phyloP scores from a whole-genome alignment of 1,140 invertebrate species.

The Ceratosolen fusciceps region DNA sequence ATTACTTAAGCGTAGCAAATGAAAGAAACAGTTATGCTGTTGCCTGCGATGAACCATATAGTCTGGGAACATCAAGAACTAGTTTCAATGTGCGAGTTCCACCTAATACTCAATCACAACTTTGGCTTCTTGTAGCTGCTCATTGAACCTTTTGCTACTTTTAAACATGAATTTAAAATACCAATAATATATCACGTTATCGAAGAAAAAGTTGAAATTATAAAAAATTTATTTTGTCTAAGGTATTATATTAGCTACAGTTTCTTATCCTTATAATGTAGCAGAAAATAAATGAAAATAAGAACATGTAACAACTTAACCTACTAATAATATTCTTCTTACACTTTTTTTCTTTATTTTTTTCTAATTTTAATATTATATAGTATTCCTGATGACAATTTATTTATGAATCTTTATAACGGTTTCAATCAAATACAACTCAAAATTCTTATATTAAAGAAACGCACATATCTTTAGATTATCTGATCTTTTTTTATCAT shows the following conservation, averaged over 20 bases:
- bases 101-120: slow-evolving; percentile 57
- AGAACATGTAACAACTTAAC: no score
- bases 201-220: neutral
- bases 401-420: no score
- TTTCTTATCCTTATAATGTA: no score
- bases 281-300: no score
- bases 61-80: slow-evolving; percentile 57
- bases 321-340: no score
- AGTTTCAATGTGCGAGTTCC: slow-evolving; percentile 60
- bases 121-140: slow-evolving; percentile 60
- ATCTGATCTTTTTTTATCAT: neutral
- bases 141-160: slow-evolving; percentile 52
- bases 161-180: neutral
- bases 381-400: no score
- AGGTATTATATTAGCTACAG: no score
- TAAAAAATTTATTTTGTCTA: neutral
- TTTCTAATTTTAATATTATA: no score
- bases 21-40: slow-evolving; percentile 62
- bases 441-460: no score
- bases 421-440: no score
- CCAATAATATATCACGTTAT: neutral
- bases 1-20: slow-evolving; percentile 61
- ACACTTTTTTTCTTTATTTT: no score
- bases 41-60: slow-evolving; percentile 60
- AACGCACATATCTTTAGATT: neutral